Evolutionary conservation across 2,888 invertebrate genomes (phyloP).

Genomic region (Shargacucullia verbasci): DNA sequence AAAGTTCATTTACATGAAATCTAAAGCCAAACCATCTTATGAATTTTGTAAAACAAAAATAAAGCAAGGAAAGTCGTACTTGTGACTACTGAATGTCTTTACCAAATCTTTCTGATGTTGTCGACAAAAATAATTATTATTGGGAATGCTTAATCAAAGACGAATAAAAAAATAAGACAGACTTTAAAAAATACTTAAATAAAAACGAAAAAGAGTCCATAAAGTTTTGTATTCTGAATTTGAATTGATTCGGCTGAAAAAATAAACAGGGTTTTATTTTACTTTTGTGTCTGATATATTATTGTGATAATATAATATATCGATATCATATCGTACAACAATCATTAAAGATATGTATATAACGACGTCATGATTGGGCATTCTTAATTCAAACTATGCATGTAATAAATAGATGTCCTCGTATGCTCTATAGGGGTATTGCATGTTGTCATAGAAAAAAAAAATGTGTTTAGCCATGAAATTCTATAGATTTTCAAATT

Average conservation of each 20-base stretch:
- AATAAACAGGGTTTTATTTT: too few species aligned
- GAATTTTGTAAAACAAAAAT: conserved; percentile 60
- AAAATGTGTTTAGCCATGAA: conserved; percentile 76
- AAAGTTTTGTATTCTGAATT: background rate
- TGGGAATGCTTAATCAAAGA: conserved; percentile 34
- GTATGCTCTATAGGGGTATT: conserved; percentile 80
- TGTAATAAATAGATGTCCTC: conserved; percentile 77
- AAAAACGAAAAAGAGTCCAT: too few species aligned
- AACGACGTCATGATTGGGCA: conserved; percentile 23
- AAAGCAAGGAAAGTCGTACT: conserved; percentile 2
- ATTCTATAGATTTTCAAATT: conserved; percentile 69
- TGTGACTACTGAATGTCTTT: conserved; percentile 16
- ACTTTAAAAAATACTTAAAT: too few species aligned
- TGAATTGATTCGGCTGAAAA: background rate
- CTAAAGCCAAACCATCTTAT: conserved; percentile 62
- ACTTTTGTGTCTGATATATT: background rate
- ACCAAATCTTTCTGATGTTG: conserved; percentile 19
- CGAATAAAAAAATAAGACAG: conserved; percentile 2
- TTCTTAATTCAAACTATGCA: conserved; percentile 45
- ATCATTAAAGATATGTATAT: conserved; percentile 4
- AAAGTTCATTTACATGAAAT: conserved; percentile 45
- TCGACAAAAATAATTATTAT: conserved; percentile 12
- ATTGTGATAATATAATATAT: conserved; percentile 11
- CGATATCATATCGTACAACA: background rate
- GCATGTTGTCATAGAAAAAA: conserved; percentile 77